phyloP scores from a whole-genome alignment of 2,888 invertebrate species.

The Sicus ferrugineus region DNA sequence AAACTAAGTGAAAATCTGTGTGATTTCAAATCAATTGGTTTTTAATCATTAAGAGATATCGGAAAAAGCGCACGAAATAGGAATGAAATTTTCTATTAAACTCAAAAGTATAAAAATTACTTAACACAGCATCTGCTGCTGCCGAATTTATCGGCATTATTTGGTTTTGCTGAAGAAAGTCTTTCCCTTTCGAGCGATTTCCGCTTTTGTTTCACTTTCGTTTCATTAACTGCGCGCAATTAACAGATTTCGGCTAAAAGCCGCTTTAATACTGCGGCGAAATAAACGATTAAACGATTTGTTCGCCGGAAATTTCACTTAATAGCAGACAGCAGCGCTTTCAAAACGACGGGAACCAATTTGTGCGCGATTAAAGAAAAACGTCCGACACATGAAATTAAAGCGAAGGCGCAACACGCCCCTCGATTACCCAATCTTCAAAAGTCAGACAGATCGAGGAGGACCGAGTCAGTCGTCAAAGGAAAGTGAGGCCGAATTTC shows the following conservation, averaged over 20 bases:
- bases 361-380: neutral
- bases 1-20: neutral
- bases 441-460: neutral
- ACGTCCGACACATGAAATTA: neutral
- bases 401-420: too few relatives aligned
- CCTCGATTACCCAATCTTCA: neutral
- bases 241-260: constrained; percentile 4
- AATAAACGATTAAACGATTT: neutral
- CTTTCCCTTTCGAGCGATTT: too few relatives aligned
- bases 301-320: neutral
- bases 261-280: neutral
- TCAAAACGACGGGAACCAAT: neutral
- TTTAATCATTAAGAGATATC: neutral
- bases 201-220: too few relatives aligned
- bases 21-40: neutral
- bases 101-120: neutral
- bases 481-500: neutral
- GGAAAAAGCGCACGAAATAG: neutral
- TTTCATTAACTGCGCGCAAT: too few relatives aligned
- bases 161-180: too few relatives aligned
- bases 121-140: constrained; percentile 31
- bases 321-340: neutral
- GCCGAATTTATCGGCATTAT: too few relatives aligned
- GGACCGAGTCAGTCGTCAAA: neutral
- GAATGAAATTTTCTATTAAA: neutral